A percentile compares a stretch with the other conserved stretches of the same genome.
Conservation (phyloP, 2,113 vertebrate species). For the Ptilorrhoa leucosticta region DNA sequence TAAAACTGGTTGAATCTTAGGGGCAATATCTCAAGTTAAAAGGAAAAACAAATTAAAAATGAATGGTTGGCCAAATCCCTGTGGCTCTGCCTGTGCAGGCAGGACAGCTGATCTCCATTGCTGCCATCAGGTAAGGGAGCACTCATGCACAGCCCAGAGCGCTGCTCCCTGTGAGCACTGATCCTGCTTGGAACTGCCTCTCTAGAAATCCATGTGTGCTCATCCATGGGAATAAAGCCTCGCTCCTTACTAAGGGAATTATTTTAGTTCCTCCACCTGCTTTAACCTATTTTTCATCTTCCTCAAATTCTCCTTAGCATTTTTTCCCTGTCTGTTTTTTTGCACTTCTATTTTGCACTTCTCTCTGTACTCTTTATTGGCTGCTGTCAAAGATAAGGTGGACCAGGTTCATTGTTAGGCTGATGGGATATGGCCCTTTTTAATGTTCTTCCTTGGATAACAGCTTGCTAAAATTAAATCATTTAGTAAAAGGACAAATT, state of each 20-base stretch:
- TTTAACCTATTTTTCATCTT: background rate
- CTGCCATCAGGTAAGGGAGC: background rate
- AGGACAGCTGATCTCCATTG: background rate
- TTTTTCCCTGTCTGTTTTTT: background rate
- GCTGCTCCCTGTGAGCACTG: background rate
- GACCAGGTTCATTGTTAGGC: background rate
- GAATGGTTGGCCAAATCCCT: background rate
- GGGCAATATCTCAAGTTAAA: background rate
- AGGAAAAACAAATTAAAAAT: background rate
- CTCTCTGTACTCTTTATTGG: background rate
- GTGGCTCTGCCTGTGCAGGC: background rate
- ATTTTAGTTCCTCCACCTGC: background rate
- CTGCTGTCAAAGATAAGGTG: background rate
- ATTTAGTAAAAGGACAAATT: background rate
- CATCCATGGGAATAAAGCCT: background rate
- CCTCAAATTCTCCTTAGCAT: background rate
- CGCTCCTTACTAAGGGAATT: background rate
- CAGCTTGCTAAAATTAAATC: background rate
- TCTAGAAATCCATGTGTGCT: background rate
- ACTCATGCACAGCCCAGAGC: background rate
- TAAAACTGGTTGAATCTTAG: background rate
- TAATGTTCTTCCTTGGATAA: background rate
- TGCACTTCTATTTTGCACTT: background rate
- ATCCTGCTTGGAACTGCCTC: background rate
- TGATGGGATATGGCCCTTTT: background rate